phyloP scores from a whole-genome alignment of 2,113 vertebrate genomes.

The Balaeniceps rex region DNA sequence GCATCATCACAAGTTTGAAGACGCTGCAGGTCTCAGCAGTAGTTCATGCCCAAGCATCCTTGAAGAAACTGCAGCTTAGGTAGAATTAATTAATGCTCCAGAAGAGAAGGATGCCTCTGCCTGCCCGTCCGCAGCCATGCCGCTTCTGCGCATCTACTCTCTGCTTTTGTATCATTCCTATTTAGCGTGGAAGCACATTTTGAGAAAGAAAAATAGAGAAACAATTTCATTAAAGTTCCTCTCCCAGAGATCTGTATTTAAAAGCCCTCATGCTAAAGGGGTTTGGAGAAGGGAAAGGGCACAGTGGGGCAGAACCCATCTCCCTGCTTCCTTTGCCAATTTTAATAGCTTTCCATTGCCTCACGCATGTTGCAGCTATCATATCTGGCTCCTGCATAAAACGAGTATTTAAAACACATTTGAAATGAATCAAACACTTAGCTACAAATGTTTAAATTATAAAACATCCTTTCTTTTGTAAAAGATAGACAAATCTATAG shows the following conservation, averaged over 20 bases:
- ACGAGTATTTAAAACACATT: not conserved
- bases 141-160: not conserved
- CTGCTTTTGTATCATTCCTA: too few species aligned
- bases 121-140: not conserved
- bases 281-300: not conserved
- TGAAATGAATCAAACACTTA: not conserved
- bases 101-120: not conserved
- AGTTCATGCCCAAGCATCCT: not conserved
- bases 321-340: not conserved
- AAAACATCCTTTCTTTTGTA: not conserved
- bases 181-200: not conserved
- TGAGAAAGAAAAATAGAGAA: not conserved
- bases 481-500: not conserved
- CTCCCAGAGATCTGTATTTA: not conserved
- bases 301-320: not conserved
- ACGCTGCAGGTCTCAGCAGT: not conserved
- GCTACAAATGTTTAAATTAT: not conserved
- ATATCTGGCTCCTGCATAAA: not conserved
- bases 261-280: not conserved
- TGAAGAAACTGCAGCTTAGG: not conserved
- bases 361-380: not conserved
- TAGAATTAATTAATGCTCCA: not conserved
- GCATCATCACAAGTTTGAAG: not conserved
- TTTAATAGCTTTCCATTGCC: not conserved
- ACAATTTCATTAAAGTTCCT: not conserved